Evolutionary conservation across 2,113 vertebrate genomes (phyloP).

Genomic region (Macrotus californicus): DNA sequence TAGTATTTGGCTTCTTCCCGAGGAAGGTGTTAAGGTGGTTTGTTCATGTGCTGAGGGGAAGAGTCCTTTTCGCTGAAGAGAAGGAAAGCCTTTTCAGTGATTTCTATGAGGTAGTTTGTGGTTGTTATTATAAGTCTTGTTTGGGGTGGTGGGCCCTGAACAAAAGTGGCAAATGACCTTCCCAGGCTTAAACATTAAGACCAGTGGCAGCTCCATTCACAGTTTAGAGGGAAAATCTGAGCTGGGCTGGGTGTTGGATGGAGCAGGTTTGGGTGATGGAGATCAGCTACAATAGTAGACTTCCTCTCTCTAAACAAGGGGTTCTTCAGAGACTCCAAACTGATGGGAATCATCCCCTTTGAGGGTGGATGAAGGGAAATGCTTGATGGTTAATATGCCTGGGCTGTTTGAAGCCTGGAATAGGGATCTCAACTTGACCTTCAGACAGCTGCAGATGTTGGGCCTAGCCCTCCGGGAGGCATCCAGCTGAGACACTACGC

Average conservation of each 20-base stretch:
- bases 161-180: not conserved
- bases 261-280: not conserved
- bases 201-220: not conserved
- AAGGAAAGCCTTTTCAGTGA: not conserved
- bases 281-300: not conserved
- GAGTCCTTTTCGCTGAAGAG: not conserved
- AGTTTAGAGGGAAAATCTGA: not conserved
- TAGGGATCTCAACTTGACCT: not conserved
- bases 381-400: not conserved
- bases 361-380: not conserved
- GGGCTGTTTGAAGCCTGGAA: not conserved
- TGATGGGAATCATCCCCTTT: not conserved
- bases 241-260: not conserved
- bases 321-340: not conserved
- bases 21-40: not conserved
- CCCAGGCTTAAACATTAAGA: not conserved
- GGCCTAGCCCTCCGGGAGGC: not conserved
- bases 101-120: not conserved
- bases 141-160: not conserved
- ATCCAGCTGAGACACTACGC: not conserved
- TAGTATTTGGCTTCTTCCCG: not conserved
- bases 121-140: not conserved
- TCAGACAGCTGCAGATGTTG: not conserved
- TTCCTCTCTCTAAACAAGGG: not conserved
- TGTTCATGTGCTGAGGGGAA: not conserved